Conservation (phyloP, 1,140 invertebrate genomes). For the Drosophila bipectinata region DNA sequence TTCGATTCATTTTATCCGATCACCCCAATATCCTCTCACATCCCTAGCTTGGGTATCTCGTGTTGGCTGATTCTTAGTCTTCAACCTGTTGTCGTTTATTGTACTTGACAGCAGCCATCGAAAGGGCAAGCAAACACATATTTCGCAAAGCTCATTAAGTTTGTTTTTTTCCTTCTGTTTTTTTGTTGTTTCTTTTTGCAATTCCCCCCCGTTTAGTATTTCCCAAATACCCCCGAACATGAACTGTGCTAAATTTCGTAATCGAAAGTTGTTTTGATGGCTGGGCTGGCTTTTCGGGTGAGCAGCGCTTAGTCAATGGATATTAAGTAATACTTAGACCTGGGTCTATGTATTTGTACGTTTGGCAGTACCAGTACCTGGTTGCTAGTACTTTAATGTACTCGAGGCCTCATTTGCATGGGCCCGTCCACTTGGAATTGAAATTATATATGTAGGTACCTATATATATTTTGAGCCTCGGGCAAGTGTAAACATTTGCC, state of each 20-base stretch:
- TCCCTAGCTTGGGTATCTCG: conserved; percentile 1
- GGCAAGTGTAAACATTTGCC: conserved; percentile 45
- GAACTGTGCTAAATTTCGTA: conserved; percentile 76
- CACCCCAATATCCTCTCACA: background rate
- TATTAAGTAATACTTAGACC: conserved; percentile 77
- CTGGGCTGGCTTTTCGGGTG: conserved; percentile 57
- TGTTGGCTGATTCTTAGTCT: conserved; percentile 60
- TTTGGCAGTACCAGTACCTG: background rate
- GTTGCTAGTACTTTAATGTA: conserved; percentile 33
- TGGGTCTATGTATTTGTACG: conserved; percentile 5
- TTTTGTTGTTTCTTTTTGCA: conserved; percentile 30
- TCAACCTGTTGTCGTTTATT: conserved; percentile 82
- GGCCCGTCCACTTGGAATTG: conserved; percentile 46
- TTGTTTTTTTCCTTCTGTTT: conserved; percentile 38
- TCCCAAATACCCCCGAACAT: conserved; percentile 10
- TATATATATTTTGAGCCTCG: conserved; percentile 28
- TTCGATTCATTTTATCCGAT: background rate
- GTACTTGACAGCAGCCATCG: conserved; percentile 81
- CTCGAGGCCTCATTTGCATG: conserved; percentile 56
- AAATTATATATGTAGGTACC: conserved; percentile 27
- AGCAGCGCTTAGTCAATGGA: conserved; percentile 72
- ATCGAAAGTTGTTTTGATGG: conserved; percentile 82
- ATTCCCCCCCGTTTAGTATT: conserved; percentile 8
- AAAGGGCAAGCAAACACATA: conserved; percentile 80
- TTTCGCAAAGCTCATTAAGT: conserved; percentile 81